A percentile compares a stretch with the other conserved stretches of the same genome.
phyloP scores from a whole-genome alignment of 92 coral and sea anemone genomes.

The Umimayanthus kanabou region DNA sequence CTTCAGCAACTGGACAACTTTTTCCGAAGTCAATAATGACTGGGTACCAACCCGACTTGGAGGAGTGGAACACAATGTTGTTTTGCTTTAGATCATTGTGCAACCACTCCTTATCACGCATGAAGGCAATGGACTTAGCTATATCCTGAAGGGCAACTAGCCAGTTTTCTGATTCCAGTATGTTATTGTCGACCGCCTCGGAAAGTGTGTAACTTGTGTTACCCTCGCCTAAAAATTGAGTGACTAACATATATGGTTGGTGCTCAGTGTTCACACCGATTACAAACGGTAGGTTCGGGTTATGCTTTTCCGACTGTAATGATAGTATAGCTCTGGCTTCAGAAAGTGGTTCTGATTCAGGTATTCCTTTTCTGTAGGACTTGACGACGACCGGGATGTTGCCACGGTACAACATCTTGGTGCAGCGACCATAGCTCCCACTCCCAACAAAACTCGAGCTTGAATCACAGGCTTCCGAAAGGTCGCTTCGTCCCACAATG shows the following conservation, averaged over 20 bases:
- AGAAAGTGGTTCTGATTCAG: neutral
- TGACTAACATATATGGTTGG: conserved; percentile 43
- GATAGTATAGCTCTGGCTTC: neutral
- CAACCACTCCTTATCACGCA: conserved; percentile 35
- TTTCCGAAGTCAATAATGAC: conserved; percentile 52
- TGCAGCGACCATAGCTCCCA: conserved; percentile 10
- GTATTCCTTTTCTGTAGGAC: conserved; percentile 3
- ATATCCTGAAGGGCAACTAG: neutral
- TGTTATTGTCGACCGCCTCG: conserved; percentile 12
- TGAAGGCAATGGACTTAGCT: conserved; percentile 35
- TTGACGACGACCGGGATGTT: conserved; percentile 9
- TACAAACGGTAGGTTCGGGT: conserved; percentile 42
- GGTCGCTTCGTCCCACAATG: neutral
- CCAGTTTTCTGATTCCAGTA: neutral
- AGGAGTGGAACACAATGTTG: conserved; percentile 29
- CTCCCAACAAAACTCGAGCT: neutral
- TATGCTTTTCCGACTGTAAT: neutral
- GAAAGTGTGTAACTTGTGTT: conserved; percentile 12
- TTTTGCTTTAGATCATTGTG: conserved; percentile 52
- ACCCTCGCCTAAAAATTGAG: conserved; percentile 42
- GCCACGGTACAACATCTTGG: neutral
- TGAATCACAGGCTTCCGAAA: neutral
- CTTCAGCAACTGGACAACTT: neutral
- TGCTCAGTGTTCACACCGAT: conserved; percentile 33
- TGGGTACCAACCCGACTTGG: conserved; percentile 16